phyloP scores from a whole-genome alignment of 2,888 invertebrate genomes.

The Mythimna ferrago region DNA sequence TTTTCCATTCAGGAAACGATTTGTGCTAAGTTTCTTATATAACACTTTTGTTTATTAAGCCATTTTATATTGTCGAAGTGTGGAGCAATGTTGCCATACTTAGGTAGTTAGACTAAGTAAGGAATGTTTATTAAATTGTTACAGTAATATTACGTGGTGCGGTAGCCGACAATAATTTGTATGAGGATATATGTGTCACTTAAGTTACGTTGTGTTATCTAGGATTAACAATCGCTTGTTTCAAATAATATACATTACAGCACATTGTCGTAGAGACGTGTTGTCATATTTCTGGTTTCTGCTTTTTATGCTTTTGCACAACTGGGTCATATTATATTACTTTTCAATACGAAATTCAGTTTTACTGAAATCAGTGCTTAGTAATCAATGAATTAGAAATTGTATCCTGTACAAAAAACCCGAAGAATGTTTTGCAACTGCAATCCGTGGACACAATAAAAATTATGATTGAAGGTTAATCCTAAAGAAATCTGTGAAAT shows the following conservation, averaged over 20 bases:
- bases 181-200: conserved; percentile 28
- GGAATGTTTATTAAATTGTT: conserved; percentile 54
- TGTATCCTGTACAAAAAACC: conserved; percentile 19
- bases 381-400: background rate
- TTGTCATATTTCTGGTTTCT: background rate
- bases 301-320: conserved; percentile 10
- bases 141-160: conserved; percentile 31
- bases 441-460: conserved; percentile 15
- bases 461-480: conserved; percentile 51
- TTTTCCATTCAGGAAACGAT: conserved; percentile 64
- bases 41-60: conserved; percentile 69
- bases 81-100: conserved; percentile 40
- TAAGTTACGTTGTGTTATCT: conserved; percentile 15
- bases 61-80: conserved; percentile 58
- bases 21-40: conserved; percentile 67
- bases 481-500: conserved; percentile 50
- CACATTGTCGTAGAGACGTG: background rate
- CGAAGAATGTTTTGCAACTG: conserved; percentile 21
- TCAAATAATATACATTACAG: background rate
- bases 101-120: conserved; percentile 39
- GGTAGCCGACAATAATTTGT: conserved; percentile 49
- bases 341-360: conserved; percentile 12
- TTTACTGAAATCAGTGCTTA: conserved; percentile 30
- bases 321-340: conserved; percentile 14
- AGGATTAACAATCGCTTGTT: conserved; percentile 12